Percentiles rank a stretch among this genome's conserved stretches.
phyloP scores from a whole-genome alignment of 2,888 invertebrate species.

The Stegophylla sp. region DNA sequence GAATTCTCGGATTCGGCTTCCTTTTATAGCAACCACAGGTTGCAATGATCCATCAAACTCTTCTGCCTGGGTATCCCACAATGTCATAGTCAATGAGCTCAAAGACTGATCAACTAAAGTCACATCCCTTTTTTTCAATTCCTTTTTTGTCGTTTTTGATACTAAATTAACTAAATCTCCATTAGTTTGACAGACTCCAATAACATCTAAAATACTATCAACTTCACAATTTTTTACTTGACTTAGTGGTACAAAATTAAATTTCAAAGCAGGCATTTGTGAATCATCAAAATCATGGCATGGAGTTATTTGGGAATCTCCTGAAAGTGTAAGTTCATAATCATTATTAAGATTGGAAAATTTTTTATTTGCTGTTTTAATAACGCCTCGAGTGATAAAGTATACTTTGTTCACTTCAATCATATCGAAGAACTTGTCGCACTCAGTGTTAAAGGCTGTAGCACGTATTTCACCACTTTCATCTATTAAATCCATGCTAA shows the following conservation, averaged over 20 bases:
- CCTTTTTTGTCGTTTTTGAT: slow-evolving; percentile 77
- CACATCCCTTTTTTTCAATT: slow-evolving; percentile 88
- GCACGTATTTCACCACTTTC: slow-evolving; percentile 92
- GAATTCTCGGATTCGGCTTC: slow-evolving; percentile 84
- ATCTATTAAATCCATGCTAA: slow-evolving; percentile 90
- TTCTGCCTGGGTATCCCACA: slow-evolving; percentile 92
- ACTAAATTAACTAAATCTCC: slow-evolving; percentile 77
- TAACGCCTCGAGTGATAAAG: slow-evolving; percentile 79
- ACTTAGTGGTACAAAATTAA: slow-evolving; percentile 78
- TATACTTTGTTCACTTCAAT: slow-evolving; percentile 88
- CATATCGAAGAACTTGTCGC: slow-evolving; percentile 87
- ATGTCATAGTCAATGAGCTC: slow-evolving; percentile 69
- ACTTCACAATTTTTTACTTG: slow-evolving; percentile 74
- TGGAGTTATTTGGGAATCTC: slow-evolving; percentile 72
- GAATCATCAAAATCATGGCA: slow-evolving; percentile 69
- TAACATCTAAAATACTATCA: slow-evolving; percentile 77
- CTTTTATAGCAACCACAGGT: slow-evolving; percentile 87
- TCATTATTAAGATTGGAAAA: slow-evolving; percentile 85
- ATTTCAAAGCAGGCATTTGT: slow-evolving; percentile 77
- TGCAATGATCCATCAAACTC: slow-evolving; percentile 78
- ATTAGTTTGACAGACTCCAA: slow-evolving; percentile 82
- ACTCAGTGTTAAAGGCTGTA: slow-evolving; percentile 86
- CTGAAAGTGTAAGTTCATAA: slow-evolving; percentile 90
- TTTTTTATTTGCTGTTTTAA: slow-evolving; percentile 95
- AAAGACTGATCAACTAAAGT: slow-evolving; percentile 81